Evolutionary conservation across 2,797 vertebrate genomes (phyloP).

Genomic region (Orestias chungarensis): DNA sequence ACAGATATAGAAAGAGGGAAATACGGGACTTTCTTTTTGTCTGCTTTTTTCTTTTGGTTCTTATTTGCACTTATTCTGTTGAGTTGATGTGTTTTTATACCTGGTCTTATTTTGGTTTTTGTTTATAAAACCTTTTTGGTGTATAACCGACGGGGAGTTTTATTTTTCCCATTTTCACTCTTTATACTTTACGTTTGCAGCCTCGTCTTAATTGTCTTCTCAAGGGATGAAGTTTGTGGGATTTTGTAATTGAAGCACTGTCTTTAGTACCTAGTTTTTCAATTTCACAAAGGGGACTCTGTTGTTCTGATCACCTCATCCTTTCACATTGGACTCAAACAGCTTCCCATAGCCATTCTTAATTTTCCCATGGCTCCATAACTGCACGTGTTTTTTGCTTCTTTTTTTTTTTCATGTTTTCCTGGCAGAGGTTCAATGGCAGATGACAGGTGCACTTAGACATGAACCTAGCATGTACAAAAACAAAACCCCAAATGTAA

Average conservation of each 20-base stretch:
- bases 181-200: conserved; percentile 55
- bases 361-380: not conserved
- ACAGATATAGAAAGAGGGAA: conserved; percentile 20
- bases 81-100: conserved; percentile 34
- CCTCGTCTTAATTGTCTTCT: conserved; percentile 66
- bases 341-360: conserved; percentile 16
- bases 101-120: not conserved
- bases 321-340: conserved; percentile 17
- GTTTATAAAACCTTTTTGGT: not conserved
- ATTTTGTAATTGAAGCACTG: conserved; percentile 21
- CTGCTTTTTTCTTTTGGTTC: conserved; percentile 6
- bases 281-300: not conserved
- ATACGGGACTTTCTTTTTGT: conserved; percentile 34
- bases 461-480: not conserved
- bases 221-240: conserved; percentile 24
- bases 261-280: conserved; percentile 36
- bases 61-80: conserved; percentile 48
- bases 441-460: not conserved
- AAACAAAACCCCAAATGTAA: not conserved
- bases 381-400: not conserved
- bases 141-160: conserved; percentile 5
- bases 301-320: conserved; percentile 14
- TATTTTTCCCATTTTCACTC: conserved; percentile 52
- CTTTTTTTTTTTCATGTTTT: not conserved
- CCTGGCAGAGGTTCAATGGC: not conserved